Conservation (phyloP, 2,888 invertebrate species). For the Sipha maydis region DNA sequence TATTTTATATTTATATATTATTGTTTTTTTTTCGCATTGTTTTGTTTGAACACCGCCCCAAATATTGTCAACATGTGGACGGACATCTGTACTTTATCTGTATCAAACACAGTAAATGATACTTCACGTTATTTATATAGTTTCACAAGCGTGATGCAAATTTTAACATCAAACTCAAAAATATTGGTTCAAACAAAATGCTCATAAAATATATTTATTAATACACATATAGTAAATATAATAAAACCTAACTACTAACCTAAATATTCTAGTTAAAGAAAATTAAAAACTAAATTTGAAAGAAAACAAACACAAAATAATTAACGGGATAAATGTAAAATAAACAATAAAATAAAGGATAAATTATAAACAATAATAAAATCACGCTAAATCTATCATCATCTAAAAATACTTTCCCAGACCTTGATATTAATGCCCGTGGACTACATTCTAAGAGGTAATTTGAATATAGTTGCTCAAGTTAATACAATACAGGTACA, state of each 20-base stretch:
- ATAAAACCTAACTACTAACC: too few species aligned
- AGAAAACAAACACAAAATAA: not conserved
- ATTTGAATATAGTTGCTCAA: slow-evolving; percentile 51
- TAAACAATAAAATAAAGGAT: not conserved
- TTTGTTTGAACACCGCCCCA: slow-evolving; percentile 47
- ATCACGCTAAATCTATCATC: not conserved
- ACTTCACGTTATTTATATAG: not conserved
- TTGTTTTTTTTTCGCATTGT: slow-evolving; percentile 41
- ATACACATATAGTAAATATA: too few species aligned
- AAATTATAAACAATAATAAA: slow-evolving; percentile 17
- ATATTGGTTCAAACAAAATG: too few species aligned
- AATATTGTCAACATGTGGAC: slow-evolving; percentile 35
- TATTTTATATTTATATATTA: slow-evolving; percentile 3
- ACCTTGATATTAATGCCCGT: slow-evolving; percentile 46
- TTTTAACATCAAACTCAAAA: not conserved
- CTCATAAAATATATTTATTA: too few species aligned
- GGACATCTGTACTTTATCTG: slow-evolving; percentile 23
- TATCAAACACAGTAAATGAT: slow-evolving; percentile 23
- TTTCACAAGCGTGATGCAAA: not conserved
- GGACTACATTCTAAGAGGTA: slow-evolving; percentile 38
- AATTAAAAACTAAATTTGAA: not conserved
- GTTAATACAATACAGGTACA: slow-evolving; percentile 42
- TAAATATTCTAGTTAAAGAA: not conserved
- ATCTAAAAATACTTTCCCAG: slow-evolving; percentile 23
- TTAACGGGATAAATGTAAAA: not conserved